Evolutionary conservation across 53 echinoderm and acorn worm genomes (phyloP), one percentile per base, ranked within the genome.

Genomic region (Holothuria scabra): DNA sequence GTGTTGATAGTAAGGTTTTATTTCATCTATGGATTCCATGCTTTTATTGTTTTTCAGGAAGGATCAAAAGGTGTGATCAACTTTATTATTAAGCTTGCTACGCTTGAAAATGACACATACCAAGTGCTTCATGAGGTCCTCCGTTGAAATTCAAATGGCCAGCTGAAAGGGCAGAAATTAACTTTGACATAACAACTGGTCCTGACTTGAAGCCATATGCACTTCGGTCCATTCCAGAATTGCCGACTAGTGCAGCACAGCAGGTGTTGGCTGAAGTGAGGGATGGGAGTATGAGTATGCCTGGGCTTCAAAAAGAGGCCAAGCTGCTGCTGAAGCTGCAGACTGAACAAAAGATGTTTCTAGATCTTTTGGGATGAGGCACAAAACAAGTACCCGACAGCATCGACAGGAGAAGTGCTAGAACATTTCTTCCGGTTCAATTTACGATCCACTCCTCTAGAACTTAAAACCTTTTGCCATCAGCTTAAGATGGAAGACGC

Each of bases 141-240:
- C 1, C 30, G 8, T 28, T 31, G 1, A 13, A 58, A 78, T 20
- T 28, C 30, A 10, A 78, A 78, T 11, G 78, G 59, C 14, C 25
- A 57, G 21, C 57, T 78, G 29, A 78, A 78, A 46, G 78, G 78
- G 29, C 78, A 78, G 59, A 78, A 78, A 19, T 31, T 78, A 34
- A 46, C 78, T 12, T 2, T 12, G 78, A 78, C 28, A 78, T 78
- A 8, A 78, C 32, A 30, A 78, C 12, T 56, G 78, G 78, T 4
- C 78, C 56, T 13, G 32, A 78, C 55, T 18, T 78, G 58, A 78
- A 78, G 28, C 78, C 78, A 6, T 56, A 78, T 58, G 59, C 25
- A 5, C 18, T 78, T 5, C 13, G 22, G 24, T 58, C 78, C 2
- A 6, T 76, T 5, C 78, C 78, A 78, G 57, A 12, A 8, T 46